phyloP scores from a whole-genome alignment of 2,888 invertebrate species.

The Eupithecia insigniata region DNA sequence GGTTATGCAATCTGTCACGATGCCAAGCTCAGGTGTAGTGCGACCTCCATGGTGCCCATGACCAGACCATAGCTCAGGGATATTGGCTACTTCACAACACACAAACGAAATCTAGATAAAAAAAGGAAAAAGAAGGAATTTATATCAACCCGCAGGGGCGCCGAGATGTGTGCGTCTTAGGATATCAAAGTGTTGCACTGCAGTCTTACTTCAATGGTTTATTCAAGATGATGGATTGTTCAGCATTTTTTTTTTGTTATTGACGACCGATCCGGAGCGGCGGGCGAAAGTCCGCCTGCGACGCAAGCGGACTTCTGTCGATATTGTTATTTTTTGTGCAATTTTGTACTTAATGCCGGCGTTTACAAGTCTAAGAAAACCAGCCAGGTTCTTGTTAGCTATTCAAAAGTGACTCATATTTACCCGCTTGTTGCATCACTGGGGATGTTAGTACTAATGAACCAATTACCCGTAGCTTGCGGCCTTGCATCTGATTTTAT shows the following conservation, averaged over 20 bases:
- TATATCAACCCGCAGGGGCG: too few relatives aligned
- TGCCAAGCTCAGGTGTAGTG: conserved; percentile 79
- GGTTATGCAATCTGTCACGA: conserved; percentile 78
- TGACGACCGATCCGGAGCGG: too few relatives aligned
- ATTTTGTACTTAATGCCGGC: background rate
- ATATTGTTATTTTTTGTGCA: background rate
- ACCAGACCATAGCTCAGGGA: conserved; percentile 42
- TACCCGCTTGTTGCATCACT: conserved; percentile 40
- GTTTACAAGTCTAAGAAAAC: background rate
- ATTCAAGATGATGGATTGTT: background rate
- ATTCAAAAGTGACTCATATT: conserved; percentile 45
- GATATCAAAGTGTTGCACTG: background rate
- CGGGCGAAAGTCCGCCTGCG: too few relatives aligned
- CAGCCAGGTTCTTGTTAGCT: conserved; percentile 14
- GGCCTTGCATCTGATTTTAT: conserved; percentile 32
- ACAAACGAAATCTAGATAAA: background rate
- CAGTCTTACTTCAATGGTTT: background rate
- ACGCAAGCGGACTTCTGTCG: too few relatives aligned
- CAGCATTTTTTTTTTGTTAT: background rate
- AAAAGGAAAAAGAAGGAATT: too few relatives aligned
- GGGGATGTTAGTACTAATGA: conserved; percentile 34
- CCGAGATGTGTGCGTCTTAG: background rate
- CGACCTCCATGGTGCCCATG: conserved; percentile 64
- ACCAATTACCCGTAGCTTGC: conserved; percentile 34
- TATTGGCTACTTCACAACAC: conserved; percentile 51